A percentile compares a stretch with the other conserved stretches of the same genome.
Conservation (phyloP, 2,888 invertebrate species). For the Acleris cristana region DNA sequence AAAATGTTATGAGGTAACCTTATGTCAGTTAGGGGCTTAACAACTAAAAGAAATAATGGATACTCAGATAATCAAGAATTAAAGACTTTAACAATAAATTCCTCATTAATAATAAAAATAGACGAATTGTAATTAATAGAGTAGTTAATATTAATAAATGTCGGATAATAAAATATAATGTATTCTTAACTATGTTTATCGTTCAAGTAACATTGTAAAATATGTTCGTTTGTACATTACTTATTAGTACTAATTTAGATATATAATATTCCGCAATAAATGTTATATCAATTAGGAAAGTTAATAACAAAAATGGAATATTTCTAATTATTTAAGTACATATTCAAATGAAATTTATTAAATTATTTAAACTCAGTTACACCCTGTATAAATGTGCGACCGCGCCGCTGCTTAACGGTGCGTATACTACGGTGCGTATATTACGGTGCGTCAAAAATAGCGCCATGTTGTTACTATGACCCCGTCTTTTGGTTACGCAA, state of each 20-base stretch:
- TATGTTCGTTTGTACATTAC: constrained; percentile 31
- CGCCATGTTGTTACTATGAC: no score
- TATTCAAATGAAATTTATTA: no score
- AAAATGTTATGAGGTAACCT: no score
- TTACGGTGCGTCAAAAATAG: no score
- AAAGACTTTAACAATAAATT: constrained; percentile 16
- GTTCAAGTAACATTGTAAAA: constrained; percentile 26
- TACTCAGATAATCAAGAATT: constrained; percentile 10
- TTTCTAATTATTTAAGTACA: no score
- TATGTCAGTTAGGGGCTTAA: no score
- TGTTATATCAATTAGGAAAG: constrained; percentile 27
- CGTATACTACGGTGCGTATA: no score
- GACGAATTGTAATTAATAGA: constrained; percentile 36
- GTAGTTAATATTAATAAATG: constrained; percentile 22
- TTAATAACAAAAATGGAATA: background rate
- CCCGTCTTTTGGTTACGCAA: no score
- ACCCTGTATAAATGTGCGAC: no score
- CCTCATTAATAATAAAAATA: constrained; percentile 34
- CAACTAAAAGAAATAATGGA: no score
- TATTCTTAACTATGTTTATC: constrained; percentile 21
- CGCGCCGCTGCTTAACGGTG: no score
- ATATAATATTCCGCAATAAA: constrained; percentile 26
- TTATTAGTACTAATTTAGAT: constrained; percentile 10
- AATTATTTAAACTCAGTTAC: no score
- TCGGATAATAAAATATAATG: constrained; percentile 24